Evolutionary conservation across 2,888 invertebrate species (phyloP).

Genomic region (Drosophila ezoana): DNA sequence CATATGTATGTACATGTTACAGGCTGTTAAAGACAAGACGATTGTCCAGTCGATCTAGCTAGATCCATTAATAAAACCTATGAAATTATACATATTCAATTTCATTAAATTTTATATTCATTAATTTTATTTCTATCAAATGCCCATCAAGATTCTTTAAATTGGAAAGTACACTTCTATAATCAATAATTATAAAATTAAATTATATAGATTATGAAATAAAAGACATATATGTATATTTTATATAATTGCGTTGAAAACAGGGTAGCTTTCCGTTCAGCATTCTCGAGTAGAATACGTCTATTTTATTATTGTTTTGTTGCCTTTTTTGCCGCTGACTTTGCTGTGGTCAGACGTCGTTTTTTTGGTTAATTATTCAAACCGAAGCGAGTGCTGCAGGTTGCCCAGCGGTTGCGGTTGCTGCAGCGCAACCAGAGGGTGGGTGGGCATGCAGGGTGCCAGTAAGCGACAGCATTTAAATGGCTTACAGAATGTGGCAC

Average conservation of each 20-base stretch:
- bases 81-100: too few relatives aligned
- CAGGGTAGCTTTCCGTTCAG: neutral
- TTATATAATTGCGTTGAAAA: neutral
- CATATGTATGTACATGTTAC: too few relatives aligned
- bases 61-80: too few relatives aligned
- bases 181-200: too few relatives aligned
- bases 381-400: slow-evolving; percentile 48
- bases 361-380: slow-evolving; percentile 76
- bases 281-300: neutral
- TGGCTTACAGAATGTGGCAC: slow-evolving; percentile 37
- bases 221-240: too few relatives aligned
- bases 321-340: slow-evolving; percentile 48
- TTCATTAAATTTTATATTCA: too few relatives aligned
- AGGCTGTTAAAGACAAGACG: too few relatives aligned
- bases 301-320: slow-evolving; percentile 29
- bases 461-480: slow-evolving; percentile 55
- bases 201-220: too few relatives aligned
- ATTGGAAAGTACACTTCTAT: too few relatives aligned
- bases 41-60: too few relatives aligned
- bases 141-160: too few relatives aligned
- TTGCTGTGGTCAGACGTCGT: slow-evolving; percentile 53
- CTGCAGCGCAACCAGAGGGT: slow-evolving; percentile 23
- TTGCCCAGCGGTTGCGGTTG: slow-evolving; percentile 57
- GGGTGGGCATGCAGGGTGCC: slow-evolving; percentile 6
- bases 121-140: too few relatives aligned